These are phyloP conservation scores for Calliphora vomitoria DNA, from an alignment of 2,888 invertebrate species.

Conservation along the genomic window DNA sequence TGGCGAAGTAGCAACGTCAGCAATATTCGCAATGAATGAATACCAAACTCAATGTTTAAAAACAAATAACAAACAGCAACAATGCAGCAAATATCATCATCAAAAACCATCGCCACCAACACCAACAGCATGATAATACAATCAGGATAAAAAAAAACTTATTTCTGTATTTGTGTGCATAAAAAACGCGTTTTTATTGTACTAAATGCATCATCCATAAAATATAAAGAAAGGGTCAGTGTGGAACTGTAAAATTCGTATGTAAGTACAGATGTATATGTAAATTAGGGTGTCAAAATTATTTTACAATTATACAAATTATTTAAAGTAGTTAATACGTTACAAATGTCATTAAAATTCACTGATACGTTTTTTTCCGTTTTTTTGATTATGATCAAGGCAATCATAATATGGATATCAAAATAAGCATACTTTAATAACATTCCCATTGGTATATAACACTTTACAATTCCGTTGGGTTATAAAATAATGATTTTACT, in stretches of 20 bases:
- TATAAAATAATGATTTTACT: too few species aligned
- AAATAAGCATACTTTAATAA: too few species aligned
- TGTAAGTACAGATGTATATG: too few species aligned
- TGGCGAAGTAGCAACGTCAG: conserved; percentile 48
- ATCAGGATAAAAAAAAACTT: conserved; percentile 40
- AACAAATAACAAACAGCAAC: conserved; percentile 50
- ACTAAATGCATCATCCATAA: conserved; percentile 17
- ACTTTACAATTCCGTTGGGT: too few species aligned
- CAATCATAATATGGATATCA: too few species aligned
- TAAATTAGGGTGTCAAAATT: too few species aligned
- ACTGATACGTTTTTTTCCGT: too few species aligned
- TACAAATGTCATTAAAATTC: too few species aligned
- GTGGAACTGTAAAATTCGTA: neutral
- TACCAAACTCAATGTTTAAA: conserved; percentile 45
- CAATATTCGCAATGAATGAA: conserved; percentile 59
- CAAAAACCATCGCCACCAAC: conserved; percentile 49
- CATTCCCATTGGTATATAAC: too few species aligned
- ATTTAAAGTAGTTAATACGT: too few species aligned
- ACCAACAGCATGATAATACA: neutral
- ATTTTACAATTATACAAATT: too few species aligned
- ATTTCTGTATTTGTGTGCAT: neutral
- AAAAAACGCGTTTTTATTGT: conserved; percentile 44
- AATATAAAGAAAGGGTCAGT: conserved; percentile 32
- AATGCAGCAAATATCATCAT: conserved; percentile 54
- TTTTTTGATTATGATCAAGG: too few species aligned